Evolutionary conservation across 2,113 vertebrate genomes (phyloP).

Genomic region (Shinisaurus crocodilurus): DNA sequence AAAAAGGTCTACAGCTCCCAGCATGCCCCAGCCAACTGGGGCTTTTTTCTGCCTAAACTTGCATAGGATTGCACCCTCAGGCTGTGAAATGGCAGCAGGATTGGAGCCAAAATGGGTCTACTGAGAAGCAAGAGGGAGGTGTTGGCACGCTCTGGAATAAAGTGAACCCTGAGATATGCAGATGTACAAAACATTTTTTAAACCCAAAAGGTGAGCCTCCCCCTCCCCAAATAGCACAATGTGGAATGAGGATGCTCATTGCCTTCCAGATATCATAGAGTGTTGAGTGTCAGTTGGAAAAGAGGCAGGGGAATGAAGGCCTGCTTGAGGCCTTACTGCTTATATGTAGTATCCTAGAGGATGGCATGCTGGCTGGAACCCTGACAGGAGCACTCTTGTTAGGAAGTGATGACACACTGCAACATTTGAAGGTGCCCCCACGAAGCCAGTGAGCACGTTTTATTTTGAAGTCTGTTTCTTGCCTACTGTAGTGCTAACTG

Average conservation of each 20-base stretch:
- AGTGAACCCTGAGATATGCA: not conserved
- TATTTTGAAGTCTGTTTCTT: not conserved
- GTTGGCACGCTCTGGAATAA: not conserved
- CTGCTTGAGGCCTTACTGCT: not conserved
- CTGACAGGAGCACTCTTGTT: not conserved
- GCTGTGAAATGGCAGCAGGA: not conserved
- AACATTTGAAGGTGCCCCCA: not conserved
- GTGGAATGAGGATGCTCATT: not conserved
- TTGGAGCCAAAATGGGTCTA: not conserved
- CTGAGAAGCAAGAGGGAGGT: not conserved
- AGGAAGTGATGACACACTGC: not conserved
- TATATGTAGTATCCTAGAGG: not conserved
- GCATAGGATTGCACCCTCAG: no score
- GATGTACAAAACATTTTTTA: not conserved
- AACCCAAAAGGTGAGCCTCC: not conserved
- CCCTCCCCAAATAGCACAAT: not conserved
- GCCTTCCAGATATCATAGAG: not conserved
- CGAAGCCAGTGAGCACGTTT: no score
- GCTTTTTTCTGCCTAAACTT: no score
- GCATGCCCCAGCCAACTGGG: no score
- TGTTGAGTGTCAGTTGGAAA: not conserved
- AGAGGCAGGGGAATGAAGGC: not conserved
- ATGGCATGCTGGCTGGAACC: no score
- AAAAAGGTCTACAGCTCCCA: no score
- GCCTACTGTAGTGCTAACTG: not conserved